phyloP scores from a whole-genome alignment of 37 sponge, comb jelly and placozoan genomes.

The Aplysina aerophoba region DNA sequence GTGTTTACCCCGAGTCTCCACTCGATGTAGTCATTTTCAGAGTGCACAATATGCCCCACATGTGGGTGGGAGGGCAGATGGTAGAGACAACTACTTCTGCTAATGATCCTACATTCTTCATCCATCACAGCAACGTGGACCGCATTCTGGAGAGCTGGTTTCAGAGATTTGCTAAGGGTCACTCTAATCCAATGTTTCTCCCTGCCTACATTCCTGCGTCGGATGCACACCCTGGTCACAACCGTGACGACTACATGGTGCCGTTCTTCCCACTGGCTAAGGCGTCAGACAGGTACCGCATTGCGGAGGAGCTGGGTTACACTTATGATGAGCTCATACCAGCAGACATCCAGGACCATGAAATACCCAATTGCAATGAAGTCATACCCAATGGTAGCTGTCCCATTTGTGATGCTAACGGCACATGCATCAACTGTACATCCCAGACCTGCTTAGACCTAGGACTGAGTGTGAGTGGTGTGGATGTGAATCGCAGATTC shows the following conservation, averaged over 20 bases:
- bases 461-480: too few relatives aligned
- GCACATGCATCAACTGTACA: neutral
- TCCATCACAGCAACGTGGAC: too few relatives aligned
- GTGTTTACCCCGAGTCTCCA: neutral
- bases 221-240: conserved; percentile 13
- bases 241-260: neutral
- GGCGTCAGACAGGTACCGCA: neutral
- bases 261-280: conserved; percentile 18
- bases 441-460: neutral
- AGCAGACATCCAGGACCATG: neutral
- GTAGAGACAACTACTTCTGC: too few relatives aligned
- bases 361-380: neutral
- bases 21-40: neutral
- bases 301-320: neutral
- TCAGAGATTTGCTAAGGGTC: too few relatives aligned
- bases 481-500: too few relatives aligned
- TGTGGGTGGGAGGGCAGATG: conserved; percentile 8
- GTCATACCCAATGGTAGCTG: neutral
- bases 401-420: neutral
- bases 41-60: conserved; percentile 5
- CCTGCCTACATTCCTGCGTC: neutral
- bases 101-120: too few relatives aligned
- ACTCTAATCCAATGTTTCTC: neutral
- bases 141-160: too few relatives aligned
- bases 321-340: neutral